Evolutionary conservation across 2,113 vertebrate species (phyloP).

Genomic region (Corythaixoides concolor): DNA sequence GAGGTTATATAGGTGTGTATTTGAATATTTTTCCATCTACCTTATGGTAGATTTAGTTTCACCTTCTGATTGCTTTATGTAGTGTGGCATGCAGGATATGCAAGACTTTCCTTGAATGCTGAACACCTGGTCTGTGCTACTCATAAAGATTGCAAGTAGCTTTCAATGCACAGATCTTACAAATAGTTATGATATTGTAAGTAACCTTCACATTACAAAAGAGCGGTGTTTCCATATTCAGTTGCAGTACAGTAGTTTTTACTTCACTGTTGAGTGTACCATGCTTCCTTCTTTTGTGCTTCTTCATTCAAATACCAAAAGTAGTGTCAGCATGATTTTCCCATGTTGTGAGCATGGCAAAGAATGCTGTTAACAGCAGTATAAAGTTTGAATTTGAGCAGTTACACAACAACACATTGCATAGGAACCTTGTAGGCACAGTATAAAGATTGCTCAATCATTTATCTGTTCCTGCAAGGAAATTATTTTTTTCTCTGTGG

Average conservation of each 20-base stretch:
- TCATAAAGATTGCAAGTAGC: background rate
- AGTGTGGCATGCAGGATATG: background rate
- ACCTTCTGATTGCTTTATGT: background rate
- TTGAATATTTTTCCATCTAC: background rate
- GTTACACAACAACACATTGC: background rate
- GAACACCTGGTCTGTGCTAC: background rate
- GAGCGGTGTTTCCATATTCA: background rate
- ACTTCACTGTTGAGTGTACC: background rate
- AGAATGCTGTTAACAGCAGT: background rate
- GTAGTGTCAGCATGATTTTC: background rate
- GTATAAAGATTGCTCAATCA: background rate
- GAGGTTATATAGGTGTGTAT: background rate
- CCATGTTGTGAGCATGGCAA: background rate
- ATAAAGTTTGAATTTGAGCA: background rate
- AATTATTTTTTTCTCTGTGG: background rate
- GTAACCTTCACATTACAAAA: background rate
- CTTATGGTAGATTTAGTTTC: background rate
- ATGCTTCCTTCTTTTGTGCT: background rate
- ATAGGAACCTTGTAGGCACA: background rate
- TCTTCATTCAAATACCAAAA: background rate
- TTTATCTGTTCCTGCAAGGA: background rate
- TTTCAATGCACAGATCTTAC: background rate
- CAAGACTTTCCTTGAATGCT: background rate
- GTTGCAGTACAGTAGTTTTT: background rate
- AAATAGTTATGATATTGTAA: background rate